Base-by-base conservation (phyloP, 2,888 invertebrate genomes). In the Sclerodermus sp. region DNA sequence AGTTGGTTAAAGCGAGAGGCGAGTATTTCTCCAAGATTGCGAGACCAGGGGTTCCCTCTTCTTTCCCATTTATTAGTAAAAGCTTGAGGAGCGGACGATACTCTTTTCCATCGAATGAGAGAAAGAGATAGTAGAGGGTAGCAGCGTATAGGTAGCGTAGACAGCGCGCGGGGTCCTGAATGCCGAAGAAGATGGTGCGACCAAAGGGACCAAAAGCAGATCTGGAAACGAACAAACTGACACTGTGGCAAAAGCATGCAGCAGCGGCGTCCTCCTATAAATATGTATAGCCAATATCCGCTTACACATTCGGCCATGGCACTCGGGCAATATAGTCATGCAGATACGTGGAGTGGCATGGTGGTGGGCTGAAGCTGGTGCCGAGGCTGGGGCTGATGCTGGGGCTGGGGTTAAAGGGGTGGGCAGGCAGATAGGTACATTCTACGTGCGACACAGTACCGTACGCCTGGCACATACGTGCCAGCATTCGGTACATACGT, bases 271-370 rank as follows among this genome's bases (percentile, higher is more conserved):
- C 38, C 48, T 57, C 57, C 62, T 66, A 70, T 71, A 71, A 71
- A 70, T 71, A 70, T 71, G 70, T 70, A 71, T 70, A 71, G 63
- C 64, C 71, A 70, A 71, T 71, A 71, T 71, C 62, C 67, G 64
- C 66, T 68, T 67, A 66, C 66, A 59, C 58, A 63, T 68, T 68
- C 60, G 62, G 55, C 55, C 63, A 60, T 60, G 45, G 53, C 47
- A 23, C 38, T 58, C 56, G 59, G 58, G 64, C 62, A 64, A 66
- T 67, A 68, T 69, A 64, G 62, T 58, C 64, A 62, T 64, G 62
- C 62, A 62, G 66, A 67, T 63, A 58, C 51, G 63, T 55, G 49
- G 30, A 46, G 34, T 23, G 40, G 31, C 47, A 30, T n/a, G n/a
- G n/a, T n/a, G n/a, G n/a, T n/a, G 44, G 45, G 45, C 42, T 44